Evolutionary conservation across 92 coral and sea anemone species (phyloP).

Genomic region (Muricea muricata): DNA sequence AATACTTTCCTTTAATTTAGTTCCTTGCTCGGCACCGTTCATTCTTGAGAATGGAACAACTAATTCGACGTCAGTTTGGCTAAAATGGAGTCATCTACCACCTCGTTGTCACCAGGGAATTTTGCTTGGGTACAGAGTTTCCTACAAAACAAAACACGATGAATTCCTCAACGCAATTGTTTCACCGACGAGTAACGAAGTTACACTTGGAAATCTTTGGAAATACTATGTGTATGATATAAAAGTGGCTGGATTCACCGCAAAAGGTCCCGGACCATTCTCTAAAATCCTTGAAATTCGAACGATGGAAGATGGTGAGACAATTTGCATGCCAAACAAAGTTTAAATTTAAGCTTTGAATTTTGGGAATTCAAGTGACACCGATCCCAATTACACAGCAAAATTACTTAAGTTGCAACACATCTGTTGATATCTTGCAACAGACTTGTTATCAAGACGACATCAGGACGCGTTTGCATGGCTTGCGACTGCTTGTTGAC

Average conservation of each 20-base stretch:
- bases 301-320: constrained; percentile 92
- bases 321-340: no score
- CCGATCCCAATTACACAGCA: no score
- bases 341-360: no score
- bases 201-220: constrained; percentile 56
- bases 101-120: constrained; percentile 18
- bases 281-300: constrained; percentile 56
- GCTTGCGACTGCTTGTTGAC: no score
- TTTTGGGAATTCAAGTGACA: no score
- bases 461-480: no score
- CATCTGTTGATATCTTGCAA: no score
- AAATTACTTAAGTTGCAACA: no score
- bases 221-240: constrained; percentile 79
- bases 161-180: constrained; percentile 24
- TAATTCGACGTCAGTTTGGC: not conserved
- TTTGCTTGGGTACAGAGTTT: constrained; percentile 48
- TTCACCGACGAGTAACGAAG: constrained; percentile 47
- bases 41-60: not conserved
- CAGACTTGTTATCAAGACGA: no score
- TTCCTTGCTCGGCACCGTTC: constrained; percentile 24
- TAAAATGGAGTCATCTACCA: constrained; percentile 18
- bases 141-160: constrained; percentile 16
- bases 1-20: no score
- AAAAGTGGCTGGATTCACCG: constrained; percentile 80
- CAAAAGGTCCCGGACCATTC: constrained; percentile 87